A percentile compares a stretch with the other conserved stretches of the same genome.
Evolutionary conservation across 2,888 invertebrate genomes (phyloP).

Genomic region (Creontiades dilutus): DNA sequence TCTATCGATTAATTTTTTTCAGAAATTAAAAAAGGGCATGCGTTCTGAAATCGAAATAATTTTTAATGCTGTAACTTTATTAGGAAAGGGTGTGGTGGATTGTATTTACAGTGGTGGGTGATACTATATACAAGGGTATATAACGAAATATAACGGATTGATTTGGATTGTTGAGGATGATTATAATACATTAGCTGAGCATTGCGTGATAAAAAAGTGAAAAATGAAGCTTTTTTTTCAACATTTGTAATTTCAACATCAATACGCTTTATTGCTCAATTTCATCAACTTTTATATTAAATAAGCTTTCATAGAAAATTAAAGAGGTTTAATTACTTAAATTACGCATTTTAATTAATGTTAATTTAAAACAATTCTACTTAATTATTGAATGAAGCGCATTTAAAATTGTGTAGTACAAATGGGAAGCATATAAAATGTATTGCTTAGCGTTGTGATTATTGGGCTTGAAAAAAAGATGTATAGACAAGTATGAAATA

Average conservation of each 20-base stretch:
- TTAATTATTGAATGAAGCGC: conserved; percentile 11
- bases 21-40: conserved; percentile 62
- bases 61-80: conserved; percentile 75
- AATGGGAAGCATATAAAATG: conserved; percentile 18
- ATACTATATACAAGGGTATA: conserved; percentile 72
- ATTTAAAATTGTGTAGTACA: conserved; percentile 55
- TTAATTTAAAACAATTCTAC: neutral
- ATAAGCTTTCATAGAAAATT: neutral
- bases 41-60: conserved; percentile 49
- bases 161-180: neutral
- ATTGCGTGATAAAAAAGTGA: neutral
- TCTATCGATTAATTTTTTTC: conserved; percentile 18
- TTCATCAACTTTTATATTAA: neutral
- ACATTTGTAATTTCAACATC: neutral
- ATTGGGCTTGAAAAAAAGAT: neutral
- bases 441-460: neutral
- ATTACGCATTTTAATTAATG: neutral
- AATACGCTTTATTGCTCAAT: neutral
- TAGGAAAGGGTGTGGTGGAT: conserved; percentile 73
- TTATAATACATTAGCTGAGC: conserved; percentile 38
- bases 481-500: neutral
- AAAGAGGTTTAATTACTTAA: neutral
- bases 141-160: conserved; percentile 56
- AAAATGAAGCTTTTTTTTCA: neutral
- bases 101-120: conserved; percentile 69